phyloP scores from a whole-genome alignment of 2,113 vertebrate species.

The Garra rufa region DNA sequence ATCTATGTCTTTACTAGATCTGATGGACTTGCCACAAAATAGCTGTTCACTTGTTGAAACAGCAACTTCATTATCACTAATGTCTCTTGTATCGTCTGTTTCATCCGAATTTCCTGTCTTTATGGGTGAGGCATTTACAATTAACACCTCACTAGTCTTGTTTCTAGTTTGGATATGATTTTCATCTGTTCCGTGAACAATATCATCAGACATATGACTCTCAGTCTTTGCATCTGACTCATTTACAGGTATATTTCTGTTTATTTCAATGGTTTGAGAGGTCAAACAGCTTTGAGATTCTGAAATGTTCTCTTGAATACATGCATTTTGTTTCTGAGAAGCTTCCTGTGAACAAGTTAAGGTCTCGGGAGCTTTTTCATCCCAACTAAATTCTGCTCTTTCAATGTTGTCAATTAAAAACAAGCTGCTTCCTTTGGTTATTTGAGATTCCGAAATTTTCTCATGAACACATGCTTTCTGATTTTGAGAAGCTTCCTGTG shows the following conservation, averaged over 20 bases:
- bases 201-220: not conserved
- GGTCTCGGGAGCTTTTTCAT: not conserved
- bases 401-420: not conserved
- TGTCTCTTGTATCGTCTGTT: not conserved
- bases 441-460: too few species aligned
- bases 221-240: not conserved
- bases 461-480: too few species aligned
- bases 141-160: not conserved
- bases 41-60: not conserved
- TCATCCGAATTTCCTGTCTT: not conserved
- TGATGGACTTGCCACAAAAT: not conserved
- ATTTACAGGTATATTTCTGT: not conserved
- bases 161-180: not conserved
- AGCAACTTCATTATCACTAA: not conserved
- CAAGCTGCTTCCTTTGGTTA: not conserved
- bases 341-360: not conserved
- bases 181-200: not conserved
- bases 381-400: not conserved
- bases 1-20: not conserved
- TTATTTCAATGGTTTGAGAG: not conserved
- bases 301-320: not conserved
- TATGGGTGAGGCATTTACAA: constrained; percentile 12
- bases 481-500: too few species aligned
- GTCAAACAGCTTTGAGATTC: not conserved
- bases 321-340: not conserved